Conservation (phyloP, 2,888 invertebrate species). For the Seira sanloemensis region DNA sequence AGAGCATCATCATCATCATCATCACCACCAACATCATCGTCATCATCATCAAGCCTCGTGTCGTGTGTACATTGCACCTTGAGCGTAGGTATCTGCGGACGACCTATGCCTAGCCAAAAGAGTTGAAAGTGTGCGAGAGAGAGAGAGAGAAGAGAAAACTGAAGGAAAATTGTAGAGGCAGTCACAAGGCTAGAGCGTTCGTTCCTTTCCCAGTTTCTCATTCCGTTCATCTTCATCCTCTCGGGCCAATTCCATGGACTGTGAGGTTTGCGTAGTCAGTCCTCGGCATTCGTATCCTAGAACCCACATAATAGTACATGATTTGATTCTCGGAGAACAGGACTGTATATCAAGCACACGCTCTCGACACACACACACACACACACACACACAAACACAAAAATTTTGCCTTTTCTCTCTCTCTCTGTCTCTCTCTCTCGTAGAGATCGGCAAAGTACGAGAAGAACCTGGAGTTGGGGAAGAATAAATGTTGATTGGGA, state of each 20-base stretch:
- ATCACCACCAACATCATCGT: conserved; percentile 9
- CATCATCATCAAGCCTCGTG: conserved; percentile 14
- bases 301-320: not conserved
- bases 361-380: not conserved
- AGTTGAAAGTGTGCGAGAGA: conserved; percentile 6
- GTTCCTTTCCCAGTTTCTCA: conserved; percentile 23
- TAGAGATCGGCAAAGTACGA: not conserved
- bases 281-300: not conserved
- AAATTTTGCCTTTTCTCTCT: too few relatives aligned
- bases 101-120: not conserved
- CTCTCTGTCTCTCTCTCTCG: not conserved
- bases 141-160: not conserved
- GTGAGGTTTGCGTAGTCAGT: conserved; percentile 6
- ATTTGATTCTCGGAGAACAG: not conserved
- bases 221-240: conserved; percentile 13
- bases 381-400: too few relatives aligned
- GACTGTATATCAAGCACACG: not conserved
- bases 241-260: conserved; percentile 1
- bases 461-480: conserved; percentile 3
- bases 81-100: conserved; percentile 12
- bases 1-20: conserved; percentile 39
- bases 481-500: not conserved
- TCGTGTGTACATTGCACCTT: conserved; percentile 16
- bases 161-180: conserved; percentile 9
- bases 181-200: conserved; percentile 9